phyloP scores from a whole-genome alignment of 2,888 invertebrate species.

The Dasysyrphus tricinctus region DNA sequence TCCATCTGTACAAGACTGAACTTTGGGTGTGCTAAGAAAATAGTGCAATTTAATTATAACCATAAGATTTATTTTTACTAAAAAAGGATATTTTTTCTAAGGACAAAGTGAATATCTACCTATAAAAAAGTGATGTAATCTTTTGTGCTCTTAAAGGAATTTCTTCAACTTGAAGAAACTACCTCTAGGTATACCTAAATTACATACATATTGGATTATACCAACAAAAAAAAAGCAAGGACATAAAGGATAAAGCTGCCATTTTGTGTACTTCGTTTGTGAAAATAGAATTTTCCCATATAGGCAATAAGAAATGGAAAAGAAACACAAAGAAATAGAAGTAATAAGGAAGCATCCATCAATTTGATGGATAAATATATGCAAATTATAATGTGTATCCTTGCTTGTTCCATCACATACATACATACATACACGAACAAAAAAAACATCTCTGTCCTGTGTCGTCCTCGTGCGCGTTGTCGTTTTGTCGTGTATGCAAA shows the following conservation, averaged over 20 bases:
- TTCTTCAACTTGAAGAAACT: background rate
- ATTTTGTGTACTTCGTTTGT: slow-evolving; percentile 64
- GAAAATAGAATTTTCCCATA: slow-evolving; percentile 70
- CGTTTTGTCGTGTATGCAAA: slow-evolving; percentile 69
- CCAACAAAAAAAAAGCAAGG: slow-evolving; percentile 24
- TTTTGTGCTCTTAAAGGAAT: background rate
- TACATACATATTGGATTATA: slow-evolving; percentile 28
- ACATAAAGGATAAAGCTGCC: slow-evolving; percentile 69
- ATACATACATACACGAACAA: background rate
- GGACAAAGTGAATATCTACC: slow-evolving; percentile 17
- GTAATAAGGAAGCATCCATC: slow-evolving; percentile 82
- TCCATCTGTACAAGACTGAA: background rate
- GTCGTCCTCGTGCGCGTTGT: slow-evolving; percentile 29
- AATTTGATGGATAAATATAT: slow-evolving; percentile 84
- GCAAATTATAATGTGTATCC: slow-evolving; percentile 81
- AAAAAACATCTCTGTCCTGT: slow-evolving; percentile 9
- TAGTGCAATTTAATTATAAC: slow-evolving; percentile 7
- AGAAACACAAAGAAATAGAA: slow-evolving; percentile 47
- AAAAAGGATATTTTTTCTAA: background rate
- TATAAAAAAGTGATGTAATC: slow-evolving; percentile 10
- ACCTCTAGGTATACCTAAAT: background rate
- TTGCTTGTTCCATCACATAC: slow-evolving; percentile 46
- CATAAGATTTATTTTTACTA: background rate
- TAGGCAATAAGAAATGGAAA: slow-evolving; percentile 64
- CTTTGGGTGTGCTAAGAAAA: slow-evolving; percentile 5